These are phyloP conservation scores for Ostrea edulis DNA, from an alignment of 1,140 invertebrate species.

Conservation along the genomic window DNA sequence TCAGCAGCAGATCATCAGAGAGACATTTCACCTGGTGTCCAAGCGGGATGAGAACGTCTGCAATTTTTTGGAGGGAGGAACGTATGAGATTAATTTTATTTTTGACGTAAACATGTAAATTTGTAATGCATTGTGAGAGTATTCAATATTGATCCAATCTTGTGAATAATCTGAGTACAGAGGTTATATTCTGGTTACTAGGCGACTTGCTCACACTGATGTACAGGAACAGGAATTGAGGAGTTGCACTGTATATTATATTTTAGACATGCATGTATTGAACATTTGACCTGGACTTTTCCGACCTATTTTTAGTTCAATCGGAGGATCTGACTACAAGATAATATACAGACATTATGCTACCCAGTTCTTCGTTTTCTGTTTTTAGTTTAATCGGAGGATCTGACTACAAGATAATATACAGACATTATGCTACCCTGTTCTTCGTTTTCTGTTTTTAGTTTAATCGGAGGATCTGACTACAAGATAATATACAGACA, in stretches of 20 bases:
- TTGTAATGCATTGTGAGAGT: too few relatives aligned
- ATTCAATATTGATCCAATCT: too few relatives aligned
- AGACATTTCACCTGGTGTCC: conserved; percentile 99
- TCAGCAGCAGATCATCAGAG: conserved; percentile 99
- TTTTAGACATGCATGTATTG: too few relatives aligned
- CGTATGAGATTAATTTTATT: conserved; percentile 84
- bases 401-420: conserved; percentile 98
- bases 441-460: conserved; percentile 56
- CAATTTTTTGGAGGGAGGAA: conserved; percentile 99
- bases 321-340: conserved; percentile 98
- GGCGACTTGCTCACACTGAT: too few relatives aligned
- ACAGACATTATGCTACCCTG: conserved; percentile 99
- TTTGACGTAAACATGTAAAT: too few relatives aligned
- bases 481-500: conserved; percentile 99
- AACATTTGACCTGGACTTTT: neutral
- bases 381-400: conserved; percentile 89
- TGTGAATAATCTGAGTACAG: too few relatives aligned
- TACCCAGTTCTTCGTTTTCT: conserved; percentile 3
- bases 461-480: conserved; percentile 96
- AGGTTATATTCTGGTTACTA: too few relatives aligned
- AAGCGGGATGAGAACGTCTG: conserved; percentile 99
- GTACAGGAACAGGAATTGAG: too few relatives aligned
- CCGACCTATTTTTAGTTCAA: conserved; percentile 81
- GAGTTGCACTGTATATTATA: too few relatives aligned
- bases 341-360: conserved; percentile 99